Evolutionary conservation across 2,797 vertebrate genomes (phyloP).

Genomic region (Pachyuromys duprasi): DNA sequence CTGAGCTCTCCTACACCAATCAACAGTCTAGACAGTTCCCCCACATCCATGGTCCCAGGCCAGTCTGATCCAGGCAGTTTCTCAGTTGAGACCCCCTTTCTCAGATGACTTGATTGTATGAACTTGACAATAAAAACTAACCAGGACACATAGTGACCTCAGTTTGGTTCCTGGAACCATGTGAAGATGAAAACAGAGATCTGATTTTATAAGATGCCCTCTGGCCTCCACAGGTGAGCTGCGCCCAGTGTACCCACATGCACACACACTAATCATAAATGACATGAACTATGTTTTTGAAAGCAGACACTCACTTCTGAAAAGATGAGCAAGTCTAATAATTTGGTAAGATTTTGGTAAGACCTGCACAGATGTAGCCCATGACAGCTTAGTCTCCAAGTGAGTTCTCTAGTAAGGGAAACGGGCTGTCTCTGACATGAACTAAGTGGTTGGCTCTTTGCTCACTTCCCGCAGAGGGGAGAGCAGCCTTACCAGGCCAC

Average conservation of each 20-base stretch:
- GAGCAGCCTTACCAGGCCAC: too few relatives aligned
- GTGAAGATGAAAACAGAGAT: background rate
- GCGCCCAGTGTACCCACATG: background rate
- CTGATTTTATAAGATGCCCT: background rate
- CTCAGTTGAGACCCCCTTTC: background rate
- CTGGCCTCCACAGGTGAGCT: background rate
- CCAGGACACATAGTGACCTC: background rate
- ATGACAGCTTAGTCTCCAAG: too few relatives aligned
- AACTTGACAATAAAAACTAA: background rate
- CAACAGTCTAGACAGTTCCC: background rate
- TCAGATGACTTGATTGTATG: background rate
- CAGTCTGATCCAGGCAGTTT: background rate
- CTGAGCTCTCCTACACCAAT: background rate
- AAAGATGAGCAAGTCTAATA: background rate
- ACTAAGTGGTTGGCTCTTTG: too few relatives aligned
- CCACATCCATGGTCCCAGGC: background rate
- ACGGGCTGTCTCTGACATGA: too few relatives aligned
- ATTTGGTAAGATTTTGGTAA: constrained; percentile 5
- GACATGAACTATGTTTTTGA: background rate
- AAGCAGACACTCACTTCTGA: constrained; percentile 10
- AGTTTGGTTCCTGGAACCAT: background rate
- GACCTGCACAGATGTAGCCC: background rate
- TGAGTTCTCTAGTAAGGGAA: too few relatives aligned
- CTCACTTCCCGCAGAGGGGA: too few relatives aligned
- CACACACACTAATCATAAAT: background rate